Evolutionary conservation across 1,140 invertebrate genomes (phyloP).

Genomic region (Coelopa frigida): DNA sequence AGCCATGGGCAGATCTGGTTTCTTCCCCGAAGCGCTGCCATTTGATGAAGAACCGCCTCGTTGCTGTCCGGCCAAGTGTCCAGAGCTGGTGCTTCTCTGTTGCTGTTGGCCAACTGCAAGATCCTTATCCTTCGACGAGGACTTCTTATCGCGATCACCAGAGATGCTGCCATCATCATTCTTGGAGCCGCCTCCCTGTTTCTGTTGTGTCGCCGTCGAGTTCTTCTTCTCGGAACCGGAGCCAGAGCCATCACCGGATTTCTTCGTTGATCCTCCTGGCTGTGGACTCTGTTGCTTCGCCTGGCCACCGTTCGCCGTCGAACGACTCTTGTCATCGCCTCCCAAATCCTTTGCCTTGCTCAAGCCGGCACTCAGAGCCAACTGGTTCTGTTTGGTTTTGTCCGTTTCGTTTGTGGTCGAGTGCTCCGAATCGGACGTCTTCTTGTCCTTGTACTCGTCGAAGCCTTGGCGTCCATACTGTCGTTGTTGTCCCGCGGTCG

Average conservation of each 20-base stretch:
- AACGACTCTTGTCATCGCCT: constrained; percentile 19
- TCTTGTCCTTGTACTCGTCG: constrained; percentile 43
- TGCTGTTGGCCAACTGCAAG: background rate
- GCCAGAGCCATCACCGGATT: constrained; percentile 7
- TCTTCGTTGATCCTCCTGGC: constrained; percentile 11
- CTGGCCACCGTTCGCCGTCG: constrained; percentile 3
- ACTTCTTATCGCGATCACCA: constrained; percentile 12
- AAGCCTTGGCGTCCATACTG: constrained; percentile 53
- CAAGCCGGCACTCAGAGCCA: constrained; percentile 57
- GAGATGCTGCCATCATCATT: constrained; percentile 21
- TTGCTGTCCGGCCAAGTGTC: background rate
- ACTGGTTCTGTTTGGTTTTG: constrained; percentile 62
- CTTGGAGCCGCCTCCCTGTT: constrained; percentile 18
- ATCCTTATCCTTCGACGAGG: constrained; percentile 14
- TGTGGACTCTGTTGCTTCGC: constrained; percentile 17
- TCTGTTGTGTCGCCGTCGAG: constrained; percentile 4
- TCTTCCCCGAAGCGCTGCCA: constrained; percentile 1
- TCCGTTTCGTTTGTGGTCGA: constrained; percentile 47
- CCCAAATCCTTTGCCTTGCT: constrained; percentile 44
- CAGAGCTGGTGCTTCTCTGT: constrained; percentile 5
- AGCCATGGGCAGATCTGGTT: constrained; percentile 13
- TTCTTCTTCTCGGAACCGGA: constrained; percentile 14
- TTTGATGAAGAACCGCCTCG: background rate
- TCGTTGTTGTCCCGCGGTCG: constrained; percentile 8
- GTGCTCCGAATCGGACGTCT: constrained; percentile 36